Conservation (phyloP, 1,140 invertebrate genomes). For the Ctenoplectra terminalis region DNA sequence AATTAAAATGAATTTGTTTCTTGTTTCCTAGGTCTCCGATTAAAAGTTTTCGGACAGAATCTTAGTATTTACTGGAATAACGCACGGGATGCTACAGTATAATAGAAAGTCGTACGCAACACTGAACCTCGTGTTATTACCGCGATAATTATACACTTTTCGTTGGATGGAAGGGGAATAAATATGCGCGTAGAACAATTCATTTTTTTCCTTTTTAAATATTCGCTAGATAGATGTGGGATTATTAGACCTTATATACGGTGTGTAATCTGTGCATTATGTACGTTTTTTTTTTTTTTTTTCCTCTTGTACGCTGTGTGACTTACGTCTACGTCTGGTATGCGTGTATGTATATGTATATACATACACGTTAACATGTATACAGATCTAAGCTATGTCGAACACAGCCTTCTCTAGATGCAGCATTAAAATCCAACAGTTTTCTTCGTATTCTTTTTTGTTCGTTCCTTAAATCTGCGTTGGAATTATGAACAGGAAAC, state of each 20-base stretch:
- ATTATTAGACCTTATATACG: conserved; percentile 50
- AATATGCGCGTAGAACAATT: conserved; percentile 46
- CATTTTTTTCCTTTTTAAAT: conserved; percentile 40
- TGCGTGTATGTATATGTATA: neutral
- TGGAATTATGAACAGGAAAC: neutral
- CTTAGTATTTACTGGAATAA: conserved; percentile 2
- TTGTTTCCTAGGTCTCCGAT: neutral
- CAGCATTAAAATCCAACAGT: conserved; percentile 20
- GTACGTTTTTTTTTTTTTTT: conserved; percentile 27
- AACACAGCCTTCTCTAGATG: conserved; percentile 42
- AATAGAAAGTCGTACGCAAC: conserved; percentile 48
- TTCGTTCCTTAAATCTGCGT: neutral
- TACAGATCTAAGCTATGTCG: conserved; percentile 35
- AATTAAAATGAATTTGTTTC: neutral
- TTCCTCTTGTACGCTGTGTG: conserved; percentile 21
- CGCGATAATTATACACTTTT: conserved; percentile 37
- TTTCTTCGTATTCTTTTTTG: conserved; percentile 19
- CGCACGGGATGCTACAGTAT: conserved; percentile 16
- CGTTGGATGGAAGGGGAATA: conserved; percentile 43
- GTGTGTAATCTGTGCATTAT: conserved; percentile 38
- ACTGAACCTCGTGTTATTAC: conserved; percentile 32
- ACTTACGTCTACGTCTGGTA: neutral
- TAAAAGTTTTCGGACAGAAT: conserved; percentile 12
- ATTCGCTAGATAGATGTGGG: conserved; percentile 43
- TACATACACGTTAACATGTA: conserved; percentile 19